A percentile compares a stretch with the other conserved stretches of the same genome.
Conservation (phyloP, 2,888 invertebrate species). For the Cryptocephalus primarius region DNA sequence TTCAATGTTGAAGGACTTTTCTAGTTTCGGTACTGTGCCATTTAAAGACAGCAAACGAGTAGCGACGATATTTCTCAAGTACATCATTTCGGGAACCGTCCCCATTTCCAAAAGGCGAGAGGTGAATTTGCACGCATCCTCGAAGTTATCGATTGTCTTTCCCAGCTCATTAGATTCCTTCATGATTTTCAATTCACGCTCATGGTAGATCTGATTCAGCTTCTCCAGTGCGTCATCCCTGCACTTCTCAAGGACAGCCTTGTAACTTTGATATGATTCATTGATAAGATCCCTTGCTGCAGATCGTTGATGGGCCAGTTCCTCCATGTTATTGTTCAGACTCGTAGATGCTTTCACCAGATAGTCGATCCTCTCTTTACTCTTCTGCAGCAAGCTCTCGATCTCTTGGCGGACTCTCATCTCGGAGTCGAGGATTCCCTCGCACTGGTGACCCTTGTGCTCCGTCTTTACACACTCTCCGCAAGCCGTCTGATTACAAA, state of each 20-base stretch:
- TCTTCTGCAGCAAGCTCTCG: conserved; percentile 60
- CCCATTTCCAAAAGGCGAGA: conserved; percentile 71
- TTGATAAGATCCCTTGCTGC: conserved; percentile 73
- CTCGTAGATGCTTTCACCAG: conserved; percentile 66
- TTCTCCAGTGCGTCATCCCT: conserved; percentile 65
- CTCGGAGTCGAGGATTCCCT: conserved; percentile 71
- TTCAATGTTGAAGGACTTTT: conserved; percentile 67
- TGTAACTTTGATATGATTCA: conserved; percentile 69
- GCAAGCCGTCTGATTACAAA: conserved; percentile 79
- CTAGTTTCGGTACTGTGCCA: conserved; percentile 71
- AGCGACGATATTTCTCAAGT: conserved; percentile 68
- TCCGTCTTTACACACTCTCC: conserved; percentile 75
- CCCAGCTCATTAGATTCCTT: conserved; percentile 70
- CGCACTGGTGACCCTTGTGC: conserved; percentile 79
- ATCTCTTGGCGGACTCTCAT: conserved; percentile 64
- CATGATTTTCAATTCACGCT: conserved; percentile 82
- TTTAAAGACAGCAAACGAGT: conserved; percentile 68
- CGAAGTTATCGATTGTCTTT: conserved; percentile 73
- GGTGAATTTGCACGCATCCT: conserved; percentile 79
- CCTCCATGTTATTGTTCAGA: conserved; percentile 70
- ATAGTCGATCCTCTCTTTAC: conserved; percentile 61
- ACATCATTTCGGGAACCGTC: conserved; percentile 74
- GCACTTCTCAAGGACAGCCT: conserved; percentile 69
- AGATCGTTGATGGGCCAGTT: conserved; percentile 78
- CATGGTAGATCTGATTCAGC: conserved; percentile 66